Conservation (phyloP, 2,113 vertebrate genomes). For the Chionodraco myersi region DNA sequence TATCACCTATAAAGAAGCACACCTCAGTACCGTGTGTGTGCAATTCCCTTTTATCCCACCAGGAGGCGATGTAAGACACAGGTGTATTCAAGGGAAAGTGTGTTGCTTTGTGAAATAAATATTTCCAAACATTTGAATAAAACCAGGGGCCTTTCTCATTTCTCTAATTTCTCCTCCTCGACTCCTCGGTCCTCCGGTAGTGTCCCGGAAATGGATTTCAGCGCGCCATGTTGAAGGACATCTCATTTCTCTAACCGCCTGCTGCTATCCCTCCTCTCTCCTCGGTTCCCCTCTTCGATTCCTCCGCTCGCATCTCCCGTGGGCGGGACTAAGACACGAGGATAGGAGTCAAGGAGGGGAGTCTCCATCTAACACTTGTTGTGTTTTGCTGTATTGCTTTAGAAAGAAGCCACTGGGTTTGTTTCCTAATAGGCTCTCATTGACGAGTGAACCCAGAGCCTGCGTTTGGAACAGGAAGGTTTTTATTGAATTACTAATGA, state of each 20-base stretch:
- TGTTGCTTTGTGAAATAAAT: neutral
- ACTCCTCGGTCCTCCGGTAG: too few species aligned
- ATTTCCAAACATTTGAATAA: neutral
- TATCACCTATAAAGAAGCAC: too few species aligned
- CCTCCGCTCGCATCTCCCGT: too few species aligned
- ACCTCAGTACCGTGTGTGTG: neutral
- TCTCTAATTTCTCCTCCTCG: too few species aligned
- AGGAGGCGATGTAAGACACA: conserved; percentile 41
- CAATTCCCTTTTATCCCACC: conserved; percentile 21
- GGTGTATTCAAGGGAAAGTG: neutral
- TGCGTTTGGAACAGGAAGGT: conserved; percentile 19
- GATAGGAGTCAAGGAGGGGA: too few species aligned
- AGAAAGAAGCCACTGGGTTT: conserved; percentile 1
- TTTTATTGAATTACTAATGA: conserved; percentile 56
- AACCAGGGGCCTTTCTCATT: too few species aligned
- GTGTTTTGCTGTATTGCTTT: conserved; percentile 9
- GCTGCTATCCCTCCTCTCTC: too few species aligned
- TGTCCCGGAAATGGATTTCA: too few species aligned
- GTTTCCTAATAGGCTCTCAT: neutral
- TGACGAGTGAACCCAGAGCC: conserved; percentile 6
- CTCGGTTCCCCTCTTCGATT: too few species aligned
- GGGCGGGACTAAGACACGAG: too few species aligned
- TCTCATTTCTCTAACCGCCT: too few species aligned
- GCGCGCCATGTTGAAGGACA: too few species aligned
- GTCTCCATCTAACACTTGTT: neutral